Percentiles rank a stretch among this genome's conserved stretches.
Conservation (phyloP, 2,113 vertebrate species). For the Isichthys henryi region DNA sequence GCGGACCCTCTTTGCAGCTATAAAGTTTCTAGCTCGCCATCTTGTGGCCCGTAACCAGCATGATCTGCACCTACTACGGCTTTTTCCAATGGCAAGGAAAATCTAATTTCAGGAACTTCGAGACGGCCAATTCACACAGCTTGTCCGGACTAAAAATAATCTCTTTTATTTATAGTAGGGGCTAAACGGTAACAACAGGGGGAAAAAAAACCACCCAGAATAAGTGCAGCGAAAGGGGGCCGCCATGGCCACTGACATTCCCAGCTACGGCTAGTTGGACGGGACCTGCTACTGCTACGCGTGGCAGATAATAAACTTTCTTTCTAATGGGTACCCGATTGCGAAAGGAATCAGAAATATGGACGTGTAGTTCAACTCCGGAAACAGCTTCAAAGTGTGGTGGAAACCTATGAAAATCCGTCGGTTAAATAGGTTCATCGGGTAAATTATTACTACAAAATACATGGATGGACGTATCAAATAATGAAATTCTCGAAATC, state of each 20-base stretch:
- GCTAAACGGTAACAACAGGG: slow-evolving; percentile 41
- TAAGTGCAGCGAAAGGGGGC: slow-evolving; percentile 32
- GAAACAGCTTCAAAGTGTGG: not conserved
- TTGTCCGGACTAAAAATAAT: slow-evolving; percentile 52
- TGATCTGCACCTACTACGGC: slow-evolving; percentile 37
- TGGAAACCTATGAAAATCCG: not conserved
- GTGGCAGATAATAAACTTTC: slow-evolving; percentile 1
- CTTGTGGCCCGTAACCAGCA: slow-evolving; percentile 55
- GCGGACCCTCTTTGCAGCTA: not conserved
- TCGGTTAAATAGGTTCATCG: not conserved
- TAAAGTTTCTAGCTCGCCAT: slow-evolving; percentile 40
- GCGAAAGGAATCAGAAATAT: not conserved
- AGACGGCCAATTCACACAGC: slow-evolving; percentile 43
- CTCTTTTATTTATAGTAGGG: slow-evolving; percentile 55
- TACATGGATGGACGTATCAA: not conserved
- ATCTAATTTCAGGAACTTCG: slow-evolving; percentile 42
- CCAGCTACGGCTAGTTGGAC: not conserved
- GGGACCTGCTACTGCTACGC: not conserved
- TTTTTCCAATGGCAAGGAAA: slow-evolving; percentile 56
- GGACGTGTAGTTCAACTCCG: not conserved
- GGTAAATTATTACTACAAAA: not conserved
- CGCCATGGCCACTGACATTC: slow-evolving; percentile 17
- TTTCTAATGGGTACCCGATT: not conserved
- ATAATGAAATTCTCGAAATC: not conserved
- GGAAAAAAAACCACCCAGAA: slow-evolving; percentile 28